phyloP scores from a whole-genome alignment of 2,888 invertebrate species.

The Melieria picta region DNA sequence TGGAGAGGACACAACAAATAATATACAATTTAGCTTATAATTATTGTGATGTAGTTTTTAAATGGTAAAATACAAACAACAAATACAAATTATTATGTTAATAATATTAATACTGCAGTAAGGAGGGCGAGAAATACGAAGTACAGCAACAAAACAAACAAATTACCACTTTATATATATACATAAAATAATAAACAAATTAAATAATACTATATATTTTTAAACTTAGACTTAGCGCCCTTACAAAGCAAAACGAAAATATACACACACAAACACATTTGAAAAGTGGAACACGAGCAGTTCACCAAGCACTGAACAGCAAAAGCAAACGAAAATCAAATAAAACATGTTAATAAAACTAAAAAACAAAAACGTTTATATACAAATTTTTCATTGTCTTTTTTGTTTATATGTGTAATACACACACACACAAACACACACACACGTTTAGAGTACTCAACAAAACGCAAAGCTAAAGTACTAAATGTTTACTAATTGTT shows the following conservation, averaged over 20 bases:
- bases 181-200: neutral
- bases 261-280: conserved; percentile 9
- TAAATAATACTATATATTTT: neutral
- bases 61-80: conserved; percentile 37
- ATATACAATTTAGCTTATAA: conserved; percentile 57
- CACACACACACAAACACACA: neutral
- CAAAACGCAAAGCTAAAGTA: neutral
- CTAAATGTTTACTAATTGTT: neutral
- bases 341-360: too few species aligned
- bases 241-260: neutral
- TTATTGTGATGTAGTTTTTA: conserved; percentile 63
- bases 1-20: conserved; percentile 33
- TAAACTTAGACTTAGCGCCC: neutral
- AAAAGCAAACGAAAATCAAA: too few species aligned
- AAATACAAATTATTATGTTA: conserved; percentile 17
- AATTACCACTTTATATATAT: neutral
- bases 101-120: conserved; percentile 5
- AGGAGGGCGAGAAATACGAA: conserved; percentile 7
- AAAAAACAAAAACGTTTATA: neutral
- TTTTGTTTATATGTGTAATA: neutral
- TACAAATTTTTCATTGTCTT: neutral
- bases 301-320: too few species aligned
- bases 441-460: neutral
- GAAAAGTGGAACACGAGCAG: too few species aligned
- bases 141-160: neutral